Base-by-base conservation (phyloP, 2,888 invertebrate genomes). In the Melanostoma scalare region DNA sequence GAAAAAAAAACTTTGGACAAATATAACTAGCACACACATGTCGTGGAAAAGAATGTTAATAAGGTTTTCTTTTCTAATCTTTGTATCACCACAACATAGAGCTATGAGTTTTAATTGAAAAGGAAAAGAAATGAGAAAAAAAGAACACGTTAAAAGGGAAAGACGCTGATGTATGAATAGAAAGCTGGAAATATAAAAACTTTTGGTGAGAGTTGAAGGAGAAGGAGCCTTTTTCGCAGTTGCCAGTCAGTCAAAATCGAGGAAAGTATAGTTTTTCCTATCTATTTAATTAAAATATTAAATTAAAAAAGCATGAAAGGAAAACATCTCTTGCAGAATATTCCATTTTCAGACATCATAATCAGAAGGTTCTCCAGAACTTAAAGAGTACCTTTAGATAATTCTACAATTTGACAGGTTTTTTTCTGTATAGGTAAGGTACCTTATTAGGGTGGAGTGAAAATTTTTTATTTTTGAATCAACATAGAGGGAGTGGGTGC, bases 261-360 rank as follows among this genome's bases (percentile, higher is more conserved):
- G 44, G n/a, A 30, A 69, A 67, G 61, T 35, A 56, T 58, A 76
- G 78, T 82, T 73, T 72, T 56, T 65, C 52, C 40, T 78, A 65
- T 69, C 67, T 53, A 73, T 82, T 82, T 82, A 82, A 82, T 82
- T 82, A 82, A 82, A 82, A 78, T 65, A 78, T 69, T 73, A 78
- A 78, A 78, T 82, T 78, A 78, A 50, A 78, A 65, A 78, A 68
- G 20, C n/a, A 55, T 61, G 50, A 58, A 78, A 82, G 73, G 46
- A 78, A 69, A 50, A 73, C 33, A 42, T 55, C 31, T 46, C 69
- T 78, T 42, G 42, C 35, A n/a, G 40, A n/a, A 35, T 40, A 8
- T 30, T 48, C 20, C 20, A 20, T 20, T 20, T 20, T 20, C 20
- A 20, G 20, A 20, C 20, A 20, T 20, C 20, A 20, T 20, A 20